Evolutionary conservation across 2,797 vertebrate species (phyloP).

Genomic region (Dendrocincla tyrannina): DNA sequence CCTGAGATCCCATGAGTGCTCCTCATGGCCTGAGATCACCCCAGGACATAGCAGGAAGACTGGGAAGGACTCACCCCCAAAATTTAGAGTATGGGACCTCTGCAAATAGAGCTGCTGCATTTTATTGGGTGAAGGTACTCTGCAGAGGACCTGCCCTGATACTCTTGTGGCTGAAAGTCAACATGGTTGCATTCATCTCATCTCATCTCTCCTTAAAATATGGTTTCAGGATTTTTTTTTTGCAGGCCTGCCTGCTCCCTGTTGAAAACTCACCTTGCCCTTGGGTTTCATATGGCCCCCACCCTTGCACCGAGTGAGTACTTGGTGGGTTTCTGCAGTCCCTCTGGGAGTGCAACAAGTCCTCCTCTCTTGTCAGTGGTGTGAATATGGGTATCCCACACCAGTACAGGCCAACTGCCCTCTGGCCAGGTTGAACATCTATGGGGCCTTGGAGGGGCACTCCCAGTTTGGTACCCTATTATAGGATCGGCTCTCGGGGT

Average conservation of each 20-base stretch:
- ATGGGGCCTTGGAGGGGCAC: not conserved
- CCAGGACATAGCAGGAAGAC: not conserved
- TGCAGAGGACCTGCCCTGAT: not conserved
- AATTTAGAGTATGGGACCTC: not conserved
- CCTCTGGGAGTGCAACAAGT: not conserved
- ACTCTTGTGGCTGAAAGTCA: not conserved
- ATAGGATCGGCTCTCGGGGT: not conserved
- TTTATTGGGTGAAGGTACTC: not conserved
- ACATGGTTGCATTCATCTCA: not conserved
- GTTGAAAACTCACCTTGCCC: not conserved
- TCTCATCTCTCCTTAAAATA: not conserved
- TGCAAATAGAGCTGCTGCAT: not conserved
- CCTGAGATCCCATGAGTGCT: not conserved
- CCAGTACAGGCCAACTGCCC: not conserved
- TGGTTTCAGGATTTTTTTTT: not conserved
- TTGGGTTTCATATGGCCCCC: accelerated
- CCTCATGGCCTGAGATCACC: not conserved
- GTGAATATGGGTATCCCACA: not conserved
- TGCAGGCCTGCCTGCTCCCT: not conserved
- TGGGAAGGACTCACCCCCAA: not conserved
- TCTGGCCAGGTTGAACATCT: not conserved
- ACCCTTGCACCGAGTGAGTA: not conserved
- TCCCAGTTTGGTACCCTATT: not conserved
- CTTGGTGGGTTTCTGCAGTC: not conserved
- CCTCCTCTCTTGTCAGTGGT: not conserved